Conservation (phyloP, 2,888 invertebrate genomes). For the Harpalus rubripes region DNA sequence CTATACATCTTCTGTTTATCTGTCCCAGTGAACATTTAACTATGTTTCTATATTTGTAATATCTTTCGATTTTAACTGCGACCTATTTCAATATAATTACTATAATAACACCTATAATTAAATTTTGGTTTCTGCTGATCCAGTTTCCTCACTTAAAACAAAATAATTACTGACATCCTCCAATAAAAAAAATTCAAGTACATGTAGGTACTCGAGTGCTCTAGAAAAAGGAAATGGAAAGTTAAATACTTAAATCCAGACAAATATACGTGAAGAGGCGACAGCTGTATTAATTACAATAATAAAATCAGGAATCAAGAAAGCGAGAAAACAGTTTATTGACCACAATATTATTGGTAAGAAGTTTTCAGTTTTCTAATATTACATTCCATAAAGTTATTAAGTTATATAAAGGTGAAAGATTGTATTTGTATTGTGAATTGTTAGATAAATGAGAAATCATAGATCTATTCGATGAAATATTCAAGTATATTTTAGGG, state of each 20-base stretch:
- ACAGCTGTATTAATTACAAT: constrained; percentile 9
- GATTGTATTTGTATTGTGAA: too few relatives aligned
- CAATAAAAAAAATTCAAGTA: not conserved
- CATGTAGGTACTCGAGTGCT: not conserved
- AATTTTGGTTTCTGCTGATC: constrained; percentile 4
- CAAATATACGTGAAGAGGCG: constrained; percentile 10
- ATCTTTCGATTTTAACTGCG: constrained; percentile 1
- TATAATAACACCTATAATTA: constrained; percentile 27
- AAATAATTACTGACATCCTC: constrained; percentile 37
- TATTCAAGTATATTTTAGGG: too few relatives aligned
- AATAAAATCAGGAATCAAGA: constrained; percentile 25
- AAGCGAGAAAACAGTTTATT: constrained; percentile 2
- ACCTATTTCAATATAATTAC: not conserved
- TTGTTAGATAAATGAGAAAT: too few relatives aligned
- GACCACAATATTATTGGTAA: not conserved
- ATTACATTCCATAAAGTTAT: too few relatives aligned
- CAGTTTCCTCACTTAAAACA: constrained; percentile 17
- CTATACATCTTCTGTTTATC: not conserved
- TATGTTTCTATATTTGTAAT: not conserved
- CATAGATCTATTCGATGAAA: too few relatives aligned
- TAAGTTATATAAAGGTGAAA: too few relatives aligned
- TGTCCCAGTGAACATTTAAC: not conserved
- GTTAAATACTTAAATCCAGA: constrained; percentile 8
- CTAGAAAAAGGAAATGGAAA: constrained; percentile 23
- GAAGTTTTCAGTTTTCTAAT: too few relatives aligned